Percentiles rank a stretch among this genome's conserved stretches.
These are phyloP conservation scores for Engraulis encrasicolus DNA, from an alignment of 2,113 vertebrate genomes.

Conservation along the genomic window DNA sequence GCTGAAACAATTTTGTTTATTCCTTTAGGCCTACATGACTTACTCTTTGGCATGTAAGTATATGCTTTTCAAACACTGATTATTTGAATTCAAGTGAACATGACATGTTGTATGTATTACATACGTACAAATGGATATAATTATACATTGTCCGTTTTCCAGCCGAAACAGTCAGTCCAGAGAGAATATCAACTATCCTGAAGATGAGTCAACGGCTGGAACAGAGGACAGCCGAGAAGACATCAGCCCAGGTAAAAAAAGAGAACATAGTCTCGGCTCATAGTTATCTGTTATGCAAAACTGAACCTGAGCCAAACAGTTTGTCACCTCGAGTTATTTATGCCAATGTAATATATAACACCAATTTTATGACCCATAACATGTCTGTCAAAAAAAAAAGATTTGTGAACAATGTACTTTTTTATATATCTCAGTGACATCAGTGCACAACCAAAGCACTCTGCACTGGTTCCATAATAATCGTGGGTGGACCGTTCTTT, in stretches of 20 bases:
- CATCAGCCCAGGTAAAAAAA: conserved; percentile 56
- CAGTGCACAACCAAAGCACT: too few relatives aligned
- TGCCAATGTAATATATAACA: not conserved
- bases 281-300: not conserved
- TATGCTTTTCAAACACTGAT: not conserved
- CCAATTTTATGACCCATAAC: not conserved
- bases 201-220: conserved; percentile 72
- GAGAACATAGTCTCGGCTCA: not conserved
- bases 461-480: not conserved
- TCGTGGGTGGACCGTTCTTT: not conserved
- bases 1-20: conserved; percentile 20
- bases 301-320: not conserved
- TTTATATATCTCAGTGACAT: too few relatives aligned
- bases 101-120: not conserved
- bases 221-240: conserved; percentile 50
- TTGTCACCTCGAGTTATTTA: not conserved
- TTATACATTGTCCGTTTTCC: not conserved
- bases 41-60: conserved; percentile 84
- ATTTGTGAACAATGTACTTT: too few relatives aligned
- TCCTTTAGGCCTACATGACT: conserved; percentile 78
- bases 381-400: not conserved
- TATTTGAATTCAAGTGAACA: not conserved
- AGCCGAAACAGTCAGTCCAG: conserved; percentile 77
- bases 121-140: not conserved
- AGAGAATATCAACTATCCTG: conserved; percentile 82